These are phyloP conservation scores for Nipponia nippon DNA, from an alignment of 2,113 vertebrate genomes.

Conservation along the genomic window DNA sequence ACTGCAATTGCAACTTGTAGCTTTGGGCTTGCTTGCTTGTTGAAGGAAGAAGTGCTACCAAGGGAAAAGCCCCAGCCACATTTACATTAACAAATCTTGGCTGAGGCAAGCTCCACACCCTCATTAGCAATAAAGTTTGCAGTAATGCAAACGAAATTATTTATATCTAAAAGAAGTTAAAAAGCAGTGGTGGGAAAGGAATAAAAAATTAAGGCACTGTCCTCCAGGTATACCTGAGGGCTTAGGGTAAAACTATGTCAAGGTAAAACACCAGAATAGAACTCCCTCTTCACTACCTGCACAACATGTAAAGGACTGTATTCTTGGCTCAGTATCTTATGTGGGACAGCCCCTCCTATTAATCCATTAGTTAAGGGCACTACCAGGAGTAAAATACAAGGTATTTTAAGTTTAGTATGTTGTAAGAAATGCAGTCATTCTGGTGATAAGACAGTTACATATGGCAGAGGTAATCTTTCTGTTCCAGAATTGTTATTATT, in stretches of 20 bases:
- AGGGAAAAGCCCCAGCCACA: neutral
- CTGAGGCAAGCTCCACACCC: neutral
- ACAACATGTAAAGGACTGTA: neutral
- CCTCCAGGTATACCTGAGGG: neutral
- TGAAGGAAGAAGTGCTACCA: neutral
- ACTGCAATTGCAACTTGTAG: neutral
- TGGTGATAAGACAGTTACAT: neutral
- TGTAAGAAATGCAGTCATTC: neutral
- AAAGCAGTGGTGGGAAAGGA: neutral
- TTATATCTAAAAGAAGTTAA: neutral
- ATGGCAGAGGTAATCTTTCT: neutral
- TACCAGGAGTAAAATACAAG: neutral
- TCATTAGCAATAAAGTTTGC: neutral
- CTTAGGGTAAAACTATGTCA: neutral
- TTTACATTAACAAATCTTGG: neutral
- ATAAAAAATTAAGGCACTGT: neutral
- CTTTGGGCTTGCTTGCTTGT: neutral
- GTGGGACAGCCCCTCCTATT: neutral
- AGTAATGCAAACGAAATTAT: neutral
- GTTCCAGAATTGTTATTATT: neutral
- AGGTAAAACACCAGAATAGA: neutral
- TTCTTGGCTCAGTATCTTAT: neutral
- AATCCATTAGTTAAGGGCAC: neutral
- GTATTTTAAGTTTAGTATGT: neutral
- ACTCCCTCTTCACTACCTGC: neutral